Percentiles rank a stretch among this genome's conserved stretches.
phyloP scores from a whole-genome alignment of 2,797 vertebrate species.

The Notolabrus celidotus region DNA sequence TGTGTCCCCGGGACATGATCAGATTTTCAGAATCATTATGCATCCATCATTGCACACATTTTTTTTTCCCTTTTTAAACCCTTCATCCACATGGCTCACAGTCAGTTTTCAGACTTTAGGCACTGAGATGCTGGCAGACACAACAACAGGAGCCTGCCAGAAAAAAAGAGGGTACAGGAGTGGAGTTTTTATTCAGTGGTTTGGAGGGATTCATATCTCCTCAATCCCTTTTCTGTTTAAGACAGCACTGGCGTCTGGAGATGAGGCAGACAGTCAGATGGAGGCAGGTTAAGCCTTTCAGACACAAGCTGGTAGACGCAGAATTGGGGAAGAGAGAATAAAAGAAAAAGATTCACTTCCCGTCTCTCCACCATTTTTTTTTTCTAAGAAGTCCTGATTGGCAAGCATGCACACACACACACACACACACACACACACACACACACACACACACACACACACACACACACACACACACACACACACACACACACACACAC shows the following conservation, averaged over 20 bases:
- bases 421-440: background rate
- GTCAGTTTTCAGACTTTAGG: constrained; percentile 43
- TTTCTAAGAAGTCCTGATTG: constrained; percentile 57
- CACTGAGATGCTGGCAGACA: constrained; percentile 50
- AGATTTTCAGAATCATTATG: background rate
- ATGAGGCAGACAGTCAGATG: constrained; percentile 50
- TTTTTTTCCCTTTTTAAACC: constrained; percentile 1
- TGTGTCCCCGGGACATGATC: background rate
- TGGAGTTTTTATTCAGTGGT: constrained; percentile 31
- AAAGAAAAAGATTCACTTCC: constrained; percentile 76
- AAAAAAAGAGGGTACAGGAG: constrained; percentile 28
- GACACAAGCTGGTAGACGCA: constrained; percentile 35
- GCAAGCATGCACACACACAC: constrained; percentile 37
- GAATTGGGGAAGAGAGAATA: constrained; percentile 63
- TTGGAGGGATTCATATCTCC: constrained; percentile 41
- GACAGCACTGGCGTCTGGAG: constrained; percentile 39
- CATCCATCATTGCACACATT: constrained; percentile 2
- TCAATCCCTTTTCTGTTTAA: constrained; percentile 26
- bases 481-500: constrained; percentile 6
- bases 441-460: too few relatives aligned
- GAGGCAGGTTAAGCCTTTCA: constrained; percentile 41
- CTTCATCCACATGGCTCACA: constrained; percentile 21
- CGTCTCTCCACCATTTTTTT: constrained; percentile 27
- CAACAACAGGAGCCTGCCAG: constrained; percentile 38
- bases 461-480: constrained; percentile 35